A percentile compares a stretch with the other conserved stretches of the same genome.
phyloP scores from a whole-genome alignment of 1,140 invertebrate species.

The Antheraea pernyi region DNA sequence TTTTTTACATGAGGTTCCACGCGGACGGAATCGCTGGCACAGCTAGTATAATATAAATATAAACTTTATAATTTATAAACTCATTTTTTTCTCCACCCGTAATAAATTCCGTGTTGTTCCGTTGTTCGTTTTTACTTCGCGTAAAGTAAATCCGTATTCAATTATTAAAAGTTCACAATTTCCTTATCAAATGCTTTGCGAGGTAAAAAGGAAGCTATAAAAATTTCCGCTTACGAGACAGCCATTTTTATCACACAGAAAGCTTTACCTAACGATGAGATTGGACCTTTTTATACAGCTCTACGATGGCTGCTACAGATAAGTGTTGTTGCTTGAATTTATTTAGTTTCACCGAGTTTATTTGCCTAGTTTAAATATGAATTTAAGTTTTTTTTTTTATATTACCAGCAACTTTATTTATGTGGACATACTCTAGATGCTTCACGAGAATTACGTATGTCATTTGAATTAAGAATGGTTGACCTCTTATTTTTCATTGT shows the following conservation, averaged over 20 bases:
- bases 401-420: no score
- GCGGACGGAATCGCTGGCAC: no score
- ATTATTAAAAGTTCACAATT: conserved; percentile 2
- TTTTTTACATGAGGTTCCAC: no score
- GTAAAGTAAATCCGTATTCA: background rate
- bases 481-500: no score
- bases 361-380: background rate
- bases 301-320: conserved; percentile 5
- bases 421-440: no score
- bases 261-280: conserved; percentile 26
- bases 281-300: conserved; percentile 26
- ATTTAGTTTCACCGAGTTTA: background rate
- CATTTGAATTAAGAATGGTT: no score
- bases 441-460: background rate
- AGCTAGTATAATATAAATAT: no score
- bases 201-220: conserved; percentile 19
- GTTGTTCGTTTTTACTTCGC: background rate
- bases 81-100: no score
- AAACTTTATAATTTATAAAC: no score
- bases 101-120: background rate
- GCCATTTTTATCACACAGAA: background rate
- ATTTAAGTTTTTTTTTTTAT: no score
- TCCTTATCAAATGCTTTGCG: conserved; percentile 3
- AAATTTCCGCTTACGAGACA: conserved; percentile 27
- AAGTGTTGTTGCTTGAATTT: background rate